Base-by-base conservation (phyloP, 2,113 vertebrate species). In the Dryoscopus gambensis region DNA sequence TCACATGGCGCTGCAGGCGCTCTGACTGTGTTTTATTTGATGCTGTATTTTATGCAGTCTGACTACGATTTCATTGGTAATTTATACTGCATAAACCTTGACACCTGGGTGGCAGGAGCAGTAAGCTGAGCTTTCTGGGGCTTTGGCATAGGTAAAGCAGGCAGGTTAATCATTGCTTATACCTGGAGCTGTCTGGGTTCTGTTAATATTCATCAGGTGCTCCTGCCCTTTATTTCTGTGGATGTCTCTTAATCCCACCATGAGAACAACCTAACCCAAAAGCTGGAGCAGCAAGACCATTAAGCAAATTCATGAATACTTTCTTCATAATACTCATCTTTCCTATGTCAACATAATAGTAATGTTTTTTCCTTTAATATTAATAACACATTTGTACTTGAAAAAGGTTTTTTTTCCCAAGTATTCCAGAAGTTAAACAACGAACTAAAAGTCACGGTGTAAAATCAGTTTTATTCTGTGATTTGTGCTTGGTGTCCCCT, bases 231-330 rank as follows among this genome's bases (percentile, higher is more conserved):
- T 75, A 78, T 94, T 94, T 94, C 85, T 71, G 25, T 33, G 52
- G 30, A 7, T 71, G 62, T 40, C 68, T 78, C 93, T 90, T 94
- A 96, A 94, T 97, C 90, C 83, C 56, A 81, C 85, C 81, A 69
- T 22, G 73, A 94, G 83, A 90, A 63, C 65, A 91, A 81, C 42
- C 35, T 55, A 86, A 95, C 86, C 79, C 90, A 84, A 83, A 84
- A 86, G 16, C 24, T 0, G 0, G n/a, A 90, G 56, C 71, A 74
- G 79, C 78, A 86, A 57, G 44, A 35, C 83, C 83, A 81, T 86
- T 90, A 78, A 95, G 28, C 76, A 94, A 90, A 97, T 93, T 95
- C 90, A 94, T 94, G 85, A 97, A 96, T 93, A 64, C 70, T 83
- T 88, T 63, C 70, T 64, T 87, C 69, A 75, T 78, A 87, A 92